Conservation (phyloP, 2,888 invertebrate species). For the Pomacea canaliculata region DNA sequence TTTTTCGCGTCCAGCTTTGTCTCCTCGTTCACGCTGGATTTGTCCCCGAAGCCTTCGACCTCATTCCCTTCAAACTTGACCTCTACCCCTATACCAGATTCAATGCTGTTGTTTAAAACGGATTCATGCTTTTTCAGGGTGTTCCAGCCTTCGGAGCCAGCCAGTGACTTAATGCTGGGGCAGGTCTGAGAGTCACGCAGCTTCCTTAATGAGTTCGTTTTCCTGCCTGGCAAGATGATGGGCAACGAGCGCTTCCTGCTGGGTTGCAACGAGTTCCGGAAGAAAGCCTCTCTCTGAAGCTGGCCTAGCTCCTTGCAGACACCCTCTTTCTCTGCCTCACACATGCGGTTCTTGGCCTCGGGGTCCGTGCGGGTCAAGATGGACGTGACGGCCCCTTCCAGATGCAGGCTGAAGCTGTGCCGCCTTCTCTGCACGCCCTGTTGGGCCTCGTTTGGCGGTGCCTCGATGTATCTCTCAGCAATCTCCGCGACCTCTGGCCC, state of each 20-base stretch:
- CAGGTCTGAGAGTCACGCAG: constrained; percentile 32
- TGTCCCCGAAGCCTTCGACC: background rate
- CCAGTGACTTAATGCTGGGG: constrained; percentile 8
- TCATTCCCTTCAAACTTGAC: constrained; percentile 5
- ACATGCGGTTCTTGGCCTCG: background rate
- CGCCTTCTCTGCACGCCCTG: constrained; percentile 14
- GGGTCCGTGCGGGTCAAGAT: constrained; percentile 38
- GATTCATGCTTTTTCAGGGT: background rate
- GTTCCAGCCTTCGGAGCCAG: background rate
- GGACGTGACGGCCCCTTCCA: constrained; percentile 34
- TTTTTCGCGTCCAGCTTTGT: background rate
- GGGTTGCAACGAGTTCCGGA: constrained; percentile 28
- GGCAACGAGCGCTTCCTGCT: constrained; percentile 34
- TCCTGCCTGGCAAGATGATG: constrained; percentile 36
- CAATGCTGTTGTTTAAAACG: background rate
- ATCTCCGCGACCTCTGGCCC: constrained; percentile 13
- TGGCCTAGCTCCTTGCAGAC: constrained; percentile 3
- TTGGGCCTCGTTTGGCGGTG: constrained; percentile 1
- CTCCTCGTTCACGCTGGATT: background rate
- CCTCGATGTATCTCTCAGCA: background rate
- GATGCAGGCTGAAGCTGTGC: constrained; percentile 35
- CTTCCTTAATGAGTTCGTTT: constrained; percentile 31
- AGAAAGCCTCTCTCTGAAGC: constrained; percentile 23
- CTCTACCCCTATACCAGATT: constrained; percentile 12
- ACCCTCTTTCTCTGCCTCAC: background rate